phyloP scores from a whole-genome alignment of 1,140 invertebrate species.

The Nylanderia fulva region DNA sequence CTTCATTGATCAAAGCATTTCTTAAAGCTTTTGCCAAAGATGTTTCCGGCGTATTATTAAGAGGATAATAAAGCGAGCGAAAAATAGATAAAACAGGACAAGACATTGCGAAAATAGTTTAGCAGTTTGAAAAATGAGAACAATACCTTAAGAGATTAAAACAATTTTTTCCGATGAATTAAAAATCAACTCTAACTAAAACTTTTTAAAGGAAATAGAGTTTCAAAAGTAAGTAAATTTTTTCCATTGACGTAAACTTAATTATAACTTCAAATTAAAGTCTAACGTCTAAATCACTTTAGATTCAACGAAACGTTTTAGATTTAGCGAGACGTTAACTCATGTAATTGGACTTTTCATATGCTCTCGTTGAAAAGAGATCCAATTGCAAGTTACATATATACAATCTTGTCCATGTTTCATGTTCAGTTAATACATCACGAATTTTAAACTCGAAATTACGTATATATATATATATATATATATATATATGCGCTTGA shows the following conservation, averaged over 20 bases:
- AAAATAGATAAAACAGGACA: conserved; percentile 12
- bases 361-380: not conserved
- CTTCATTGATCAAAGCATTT: not conserved
- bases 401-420: not conserved
- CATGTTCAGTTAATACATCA: not conserved
- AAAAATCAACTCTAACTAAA: not conserved
- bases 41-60: not conserved
- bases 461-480: not conserved
- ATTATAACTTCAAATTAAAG: not conserved
- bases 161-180: not conserved
- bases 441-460: not conserved
- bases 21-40: not conserved
- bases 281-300: not conserved
- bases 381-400: not conserved
- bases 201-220: not conserved
- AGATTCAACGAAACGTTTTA: not conserved
- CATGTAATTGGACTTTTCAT: not conserved
- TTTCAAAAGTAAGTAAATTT: not conserved
- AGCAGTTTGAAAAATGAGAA: not conserved
- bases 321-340: not conserved
- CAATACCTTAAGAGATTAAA: not conserved
- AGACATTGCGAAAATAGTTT: conserved; percentile 20
- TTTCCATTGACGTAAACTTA: not conserved
- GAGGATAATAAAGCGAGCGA: not conserved
- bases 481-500: not conserved